Conservation (phyloP, 2,113 vertebrate genomes). For the Anseranas semipalmata region DNA sequence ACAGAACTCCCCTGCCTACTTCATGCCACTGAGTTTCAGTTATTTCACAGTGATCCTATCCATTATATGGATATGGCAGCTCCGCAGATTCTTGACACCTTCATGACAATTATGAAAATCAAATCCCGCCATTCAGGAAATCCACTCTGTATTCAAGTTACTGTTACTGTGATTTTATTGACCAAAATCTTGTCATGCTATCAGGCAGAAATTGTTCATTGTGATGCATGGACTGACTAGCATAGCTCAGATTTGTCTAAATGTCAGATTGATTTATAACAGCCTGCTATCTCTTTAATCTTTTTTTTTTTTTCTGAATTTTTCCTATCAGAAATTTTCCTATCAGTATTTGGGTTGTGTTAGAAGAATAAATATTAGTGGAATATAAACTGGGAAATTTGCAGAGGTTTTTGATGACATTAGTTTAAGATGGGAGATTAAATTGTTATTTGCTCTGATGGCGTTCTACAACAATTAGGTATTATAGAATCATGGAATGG, state of each 20-base stretch:
- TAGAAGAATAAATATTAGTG: not conserved
- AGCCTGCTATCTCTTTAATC: not conserved
- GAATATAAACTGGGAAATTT: not conserved
- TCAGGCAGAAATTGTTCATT: not conserved
- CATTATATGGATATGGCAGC: not conserved
- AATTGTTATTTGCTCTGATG: not conserved
- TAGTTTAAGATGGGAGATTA: not conserved
- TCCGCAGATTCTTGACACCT: not conserved
- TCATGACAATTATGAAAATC: not conserved
- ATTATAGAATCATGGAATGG: not conserved
- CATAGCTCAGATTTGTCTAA: not conserved
- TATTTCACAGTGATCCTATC: not conserved
- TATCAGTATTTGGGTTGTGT: not conserved
- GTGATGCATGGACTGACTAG: not conserved
- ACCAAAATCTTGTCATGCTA: not conserved
- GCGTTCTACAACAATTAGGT: not conserved
- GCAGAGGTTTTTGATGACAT: not conserved
- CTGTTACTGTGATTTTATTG: not conserved
- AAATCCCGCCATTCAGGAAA: not conserved
- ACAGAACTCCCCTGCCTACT: not conserved
- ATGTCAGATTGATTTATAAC: not conserved
- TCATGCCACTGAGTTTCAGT: not conserved
- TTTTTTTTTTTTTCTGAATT: not conserved
- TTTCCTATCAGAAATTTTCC: too few relatives aligned
- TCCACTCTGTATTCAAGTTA: not conserved